phyloP scores from a whole-genome alignment of 2,888 invertebrate species.

The Hetaerina titia region DNA sequence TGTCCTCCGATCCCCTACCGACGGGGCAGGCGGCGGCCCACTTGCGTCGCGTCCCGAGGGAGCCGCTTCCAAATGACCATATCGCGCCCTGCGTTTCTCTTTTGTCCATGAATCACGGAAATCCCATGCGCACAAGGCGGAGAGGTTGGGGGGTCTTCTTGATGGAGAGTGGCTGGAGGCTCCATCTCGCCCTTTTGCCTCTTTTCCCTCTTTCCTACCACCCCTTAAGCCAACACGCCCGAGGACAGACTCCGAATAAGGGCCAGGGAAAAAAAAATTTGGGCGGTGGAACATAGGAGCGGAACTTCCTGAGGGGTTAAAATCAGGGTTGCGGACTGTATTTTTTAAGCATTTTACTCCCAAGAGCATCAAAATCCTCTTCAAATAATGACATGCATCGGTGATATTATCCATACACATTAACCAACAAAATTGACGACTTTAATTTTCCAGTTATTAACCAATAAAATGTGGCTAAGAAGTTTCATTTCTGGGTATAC shows the following conservation, averaged over 20 bases:
- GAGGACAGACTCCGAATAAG: neutral
- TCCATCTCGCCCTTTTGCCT: neutral
- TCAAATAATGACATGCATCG: too few relatives aligned
- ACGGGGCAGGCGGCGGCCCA: neutral
- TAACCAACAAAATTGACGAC: too few relatives aligned
- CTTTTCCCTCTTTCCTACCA: neutral
- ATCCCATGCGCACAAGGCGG: conserved; percentile 14
- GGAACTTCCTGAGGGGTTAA: neutral
- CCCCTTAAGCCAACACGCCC: neutral
- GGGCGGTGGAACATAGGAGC: neutral
- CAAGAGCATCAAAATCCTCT: too few relatives aligned
- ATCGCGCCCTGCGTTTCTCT: conserved; percentile 30
- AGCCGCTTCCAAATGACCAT: conserved; percentile 37
- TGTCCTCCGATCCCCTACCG: neutral
- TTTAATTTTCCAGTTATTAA: too few relatives aligned
- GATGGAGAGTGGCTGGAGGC: conserved; percentile 26
- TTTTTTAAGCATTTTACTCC: neutral
- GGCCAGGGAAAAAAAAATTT: neutral
- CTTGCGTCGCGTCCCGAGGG: conserved; percentile 41
- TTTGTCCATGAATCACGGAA: conserved; percentile 50
- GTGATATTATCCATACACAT: too few relatives aligned
- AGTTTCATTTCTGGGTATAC: too few relatives aligned
- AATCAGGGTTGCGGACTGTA: neutral
- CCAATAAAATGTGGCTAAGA: too few relatives aligned
- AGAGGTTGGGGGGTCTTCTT: neutral